Evolutionary conservation across 1,140 invertebrate genomes (phyloP), one percentile per base, ranked within the genome.

Genomic region (Amyelois transitella): DNA sequence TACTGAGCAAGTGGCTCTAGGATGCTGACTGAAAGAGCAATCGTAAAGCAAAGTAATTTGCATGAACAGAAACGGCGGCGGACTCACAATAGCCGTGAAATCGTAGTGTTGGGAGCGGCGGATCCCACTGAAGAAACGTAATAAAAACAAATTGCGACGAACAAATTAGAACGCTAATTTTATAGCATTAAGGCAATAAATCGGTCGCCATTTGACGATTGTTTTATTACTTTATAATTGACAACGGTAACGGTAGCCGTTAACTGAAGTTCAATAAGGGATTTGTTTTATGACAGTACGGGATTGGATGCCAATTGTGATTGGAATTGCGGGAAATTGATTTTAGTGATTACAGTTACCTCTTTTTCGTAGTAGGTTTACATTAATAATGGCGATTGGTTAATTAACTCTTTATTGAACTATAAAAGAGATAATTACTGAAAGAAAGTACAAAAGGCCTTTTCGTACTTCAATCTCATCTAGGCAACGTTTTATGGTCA

Each of bases 101-200:
- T 84, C 69, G 49, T 50, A 59, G 24, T 32, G 59, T 55, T 58
- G 53, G 64, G 56, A 60, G 63, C 65, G 66, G 63, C 51, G 53
- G 52, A 12, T n/a, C 20, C 12, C 58, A 60, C 62, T 57, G 72
- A 69, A 77, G 65, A 75, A 78, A 64, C 54, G 62, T 66, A 64
- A 69, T 81, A 81, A 80, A 81, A 56, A 44, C 59, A 65, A 73
- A 77, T 77, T 73, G 70, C 73, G 62, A 52, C 72, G 65, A 69
- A 80, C 78, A 83, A 85, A 85, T 85, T 81, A 81, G 71, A 76
- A 81, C 79, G 69, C 71, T 85, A 81, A 82, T 80, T 83, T 83
- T 81, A 80, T 83, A 51, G 58, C 65, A 81, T 75, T 76, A 82
- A 75, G 68, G 70, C 72, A 58, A 75, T 85, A 82, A 81, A 85